phyloP scores from a whole-genome alignment of 1,140 invertebrate species.

The Chironomus striatipennis region DNA sequence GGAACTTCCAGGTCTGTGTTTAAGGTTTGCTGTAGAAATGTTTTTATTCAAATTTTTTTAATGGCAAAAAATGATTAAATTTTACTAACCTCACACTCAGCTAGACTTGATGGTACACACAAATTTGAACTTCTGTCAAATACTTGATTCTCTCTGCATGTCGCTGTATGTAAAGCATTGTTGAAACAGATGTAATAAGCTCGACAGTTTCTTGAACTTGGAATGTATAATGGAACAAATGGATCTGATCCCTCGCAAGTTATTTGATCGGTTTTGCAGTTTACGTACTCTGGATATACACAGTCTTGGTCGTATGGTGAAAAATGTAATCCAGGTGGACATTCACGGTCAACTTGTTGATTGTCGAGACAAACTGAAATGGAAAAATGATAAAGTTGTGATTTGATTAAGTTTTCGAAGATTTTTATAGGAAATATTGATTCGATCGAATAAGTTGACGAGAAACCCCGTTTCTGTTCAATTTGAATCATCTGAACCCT shows the following conservation, averaged over 20 bases:
- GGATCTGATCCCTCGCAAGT: not conserved
- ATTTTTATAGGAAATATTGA: too few species aligned
- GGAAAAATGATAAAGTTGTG: not conserved
- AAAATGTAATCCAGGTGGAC: not conserved
- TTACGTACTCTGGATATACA: not conserved
- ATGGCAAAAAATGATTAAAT: not conserved
- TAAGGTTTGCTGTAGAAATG: not conserved
- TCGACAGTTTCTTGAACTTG: not conserved
- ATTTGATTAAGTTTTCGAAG: too few species aligned
- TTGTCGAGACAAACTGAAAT: not conserved
- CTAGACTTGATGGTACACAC: not conserved
- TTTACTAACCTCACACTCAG: not conserved
- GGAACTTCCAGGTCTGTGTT: not conserved
- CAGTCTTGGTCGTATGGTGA: not conserved
- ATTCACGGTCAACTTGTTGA: not conserved
- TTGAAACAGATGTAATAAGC: not conserved
- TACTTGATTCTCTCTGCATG: not conserved
- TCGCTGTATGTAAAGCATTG: not conserved
- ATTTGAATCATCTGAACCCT: too few species aligned
- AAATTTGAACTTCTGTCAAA: not conserved
- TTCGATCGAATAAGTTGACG: too few species aligned
- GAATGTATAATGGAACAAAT: not conserved
- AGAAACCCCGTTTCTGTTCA: too few species aligned
- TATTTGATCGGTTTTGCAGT: not conserved
- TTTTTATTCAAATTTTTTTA: not conserved